These are phyloP conservation scores for Drosophila oshimai DNA, from an alignment of 1,140 invertebrate species.

Conservation along the genomic window DNA sequence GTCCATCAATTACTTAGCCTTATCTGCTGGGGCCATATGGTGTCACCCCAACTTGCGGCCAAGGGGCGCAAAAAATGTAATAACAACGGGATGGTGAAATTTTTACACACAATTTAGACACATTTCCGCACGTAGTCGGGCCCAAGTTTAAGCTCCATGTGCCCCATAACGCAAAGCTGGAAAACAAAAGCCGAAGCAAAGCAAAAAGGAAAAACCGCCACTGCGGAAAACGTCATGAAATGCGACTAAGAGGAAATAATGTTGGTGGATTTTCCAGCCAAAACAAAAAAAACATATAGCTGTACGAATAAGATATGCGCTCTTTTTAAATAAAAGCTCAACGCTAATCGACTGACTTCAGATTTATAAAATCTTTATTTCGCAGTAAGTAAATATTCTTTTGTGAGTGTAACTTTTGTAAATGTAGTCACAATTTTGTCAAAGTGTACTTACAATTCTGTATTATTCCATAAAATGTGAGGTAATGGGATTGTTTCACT, in stretches of 20 bases:
- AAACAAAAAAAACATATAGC: background rate
- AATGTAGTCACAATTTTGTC: no score
- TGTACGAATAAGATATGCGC: background rate
- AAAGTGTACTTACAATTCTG: background rate
- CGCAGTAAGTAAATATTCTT: no score
- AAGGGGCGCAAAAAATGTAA: conserved; percentile 22
- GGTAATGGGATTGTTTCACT: conserved; percentile 4
- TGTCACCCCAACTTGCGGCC: conserved; percentile 41
- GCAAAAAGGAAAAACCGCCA: conserved; percentile 29
- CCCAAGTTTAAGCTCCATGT: conserved; percentile 44
- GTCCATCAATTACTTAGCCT: conserved; percentile 75
- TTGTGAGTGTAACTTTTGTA: background rate
- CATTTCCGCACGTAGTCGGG: conserved; percentile 70
- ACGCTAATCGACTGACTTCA: background rate
- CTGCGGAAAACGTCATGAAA: conserved; percentile 58
- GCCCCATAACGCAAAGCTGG: conserved; percentile 33
- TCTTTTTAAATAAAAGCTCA: no score
- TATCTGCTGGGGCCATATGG: conserved; percentile 73
- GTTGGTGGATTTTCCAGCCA: background rate
- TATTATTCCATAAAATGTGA: background rate
- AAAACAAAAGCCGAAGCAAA: conserved; percentile 36
- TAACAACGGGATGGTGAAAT: conserved; percentile 65
- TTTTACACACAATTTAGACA: conserved; percentile 80
- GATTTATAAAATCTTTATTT: background rate
- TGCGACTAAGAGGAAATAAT: conserved; percentile 40